Evolutionary conservation across 2,113 vertebrate genomes (phyloP).

Genomic region (Perca fluviatilis): DNA sequence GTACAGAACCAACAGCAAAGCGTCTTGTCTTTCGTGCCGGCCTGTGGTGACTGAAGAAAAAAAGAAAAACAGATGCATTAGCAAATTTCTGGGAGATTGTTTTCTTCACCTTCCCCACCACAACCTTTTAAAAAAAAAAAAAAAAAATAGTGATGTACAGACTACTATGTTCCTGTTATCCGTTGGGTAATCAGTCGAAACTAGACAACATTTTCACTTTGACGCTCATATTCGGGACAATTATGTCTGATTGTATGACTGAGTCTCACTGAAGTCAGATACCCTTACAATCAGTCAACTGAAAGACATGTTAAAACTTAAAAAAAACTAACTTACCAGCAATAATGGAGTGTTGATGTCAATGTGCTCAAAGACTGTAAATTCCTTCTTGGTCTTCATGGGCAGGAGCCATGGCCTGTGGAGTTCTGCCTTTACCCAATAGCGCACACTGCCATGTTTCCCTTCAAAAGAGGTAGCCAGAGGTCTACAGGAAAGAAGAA

Average conservation of each 20-base stretch:
- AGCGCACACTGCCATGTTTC: slow-evolving; percentile 99
- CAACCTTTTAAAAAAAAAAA: too few relatives aligned
- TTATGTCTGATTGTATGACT: background rate
- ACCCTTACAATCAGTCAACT: background rate
- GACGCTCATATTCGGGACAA: slow-evolving; percentile 16
- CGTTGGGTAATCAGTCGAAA: background rate
- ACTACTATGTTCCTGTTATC: background rate
- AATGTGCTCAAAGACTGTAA: slow-evolving; percentile 99
- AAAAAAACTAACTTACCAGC: slow-evolving; percentile 89
- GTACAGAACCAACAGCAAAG: slow-evolving; percentile 99
- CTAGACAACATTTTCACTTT: background rate
- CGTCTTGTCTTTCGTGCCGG: slow-evolving; percentile 99
- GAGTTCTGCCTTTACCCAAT: slow-evolving; percentile 99
- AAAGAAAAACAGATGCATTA: slow-evolving; percentile 6
- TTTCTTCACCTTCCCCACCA: background rate
- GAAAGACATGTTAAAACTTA: background rate
- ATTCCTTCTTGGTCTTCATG: slow-evolving; percentile 99
- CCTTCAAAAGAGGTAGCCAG: slow-evolving; percentile 99
- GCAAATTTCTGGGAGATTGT: background rate
- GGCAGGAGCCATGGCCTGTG: slow-evolving; percentile 98
- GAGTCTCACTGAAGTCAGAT: background rate
- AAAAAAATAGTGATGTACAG: too few relatives aligned
- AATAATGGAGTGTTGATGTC: slow-evolving; percentile 99
- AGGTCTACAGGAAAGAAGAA: slow-evolving; percentile 88
- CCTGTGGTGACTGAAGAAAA: slow-evolving; percentile 93